A percentile compares a stretch with the other conserved stretches of the same genome.
These are phyloP conservation scores for Chloroclystis v-ata DNA, from an alignment of 2,888 invertebrate species.

Conservation along the genomic window DNA sequence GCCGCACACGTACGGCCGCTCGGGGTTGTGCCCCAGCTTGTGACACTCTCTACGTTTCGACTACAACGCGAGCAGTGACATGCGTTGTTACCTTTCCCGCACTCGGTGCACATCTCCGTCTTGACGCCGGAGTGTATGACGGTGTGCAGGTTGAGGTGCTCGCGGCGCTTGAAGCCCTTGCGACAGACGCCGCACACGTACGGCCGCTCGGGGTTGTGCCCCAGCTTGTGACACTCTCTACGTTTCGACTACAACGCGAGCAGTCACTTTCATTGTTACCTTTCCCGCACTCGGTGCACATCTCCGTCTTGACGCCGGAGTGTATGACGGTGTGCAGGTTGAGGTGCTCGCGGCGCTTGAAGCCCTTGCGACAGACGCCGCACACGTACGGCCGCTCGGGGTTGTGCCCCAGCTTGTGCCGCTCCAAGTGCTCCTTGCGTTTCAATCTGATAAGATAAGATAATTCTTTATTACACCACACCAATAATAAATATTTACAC, in stretches of 20 bases:
- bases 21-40: too few species aligned
- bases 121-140: constrained; percentile 92
- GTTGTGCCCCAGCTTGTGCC: constrained; percentile 88
- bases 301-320: constrained; percentile 89
- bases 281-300: constrained; percentile 86
- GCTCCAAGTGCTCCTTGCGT: constrained; percentile 86
- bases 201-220: constrained; percentile 66
- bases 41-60: too few species aligned
- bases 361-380: constrained; percentile 86
- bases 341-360: constrained; percentile 89
- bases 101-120: constrained; percentile 86
- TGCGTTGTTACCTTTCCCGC: constrained; percentile 84
- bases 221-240: too few species aligned
- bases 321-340: constrained; percentile 91
- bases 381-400: constrained; percentile 89
- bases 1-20: constrained; percentile 83
- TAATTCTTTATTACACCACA: too few species aligned
- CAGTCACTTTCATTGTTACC: constrained; percentile 42
- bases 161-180: constrained; percentile 89
- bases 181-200: constrained; percentile 87
- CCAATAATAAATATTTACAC: too few species aligned
- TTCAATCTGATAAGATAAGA: constrained; percentile 82
- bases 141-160: constrained; percentile 89
- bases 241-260: too few species aligned
- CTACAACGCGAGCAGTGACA: too few species aligned